Conservation (phyloP, 2,888 invertebrate species). For the Steromphala cineraria region DNA sequence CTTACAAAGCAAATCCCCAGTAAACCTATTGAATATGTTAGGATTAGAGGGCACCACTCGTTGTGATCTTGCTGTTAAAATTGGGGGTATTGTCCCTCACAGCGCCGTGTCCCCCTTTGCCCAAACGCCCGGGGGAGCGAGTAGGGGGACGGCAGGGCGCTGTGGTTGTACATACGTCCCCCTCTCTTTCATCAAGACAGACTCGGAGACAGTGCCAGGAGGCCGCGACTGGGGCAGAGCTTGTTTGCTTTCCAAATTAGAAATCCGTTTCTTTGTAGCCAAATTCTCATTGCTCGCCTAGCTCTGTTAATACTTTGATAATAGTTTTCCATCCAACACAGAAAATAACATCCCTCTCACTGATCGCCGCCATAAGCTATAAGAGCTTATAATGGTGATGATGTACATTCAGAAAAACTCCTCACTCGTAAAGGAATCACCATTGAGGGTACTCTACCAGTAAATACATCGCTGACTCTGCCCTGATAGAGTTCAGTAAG, state of each 20-base stretch:
- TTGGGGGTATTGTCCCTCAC: background rate
- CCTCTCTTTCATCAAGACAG: background rate
- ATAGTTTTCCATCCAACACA: too few relatives aligned
- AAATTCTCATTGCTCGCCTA: background rate
- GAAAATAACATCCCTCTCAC: too few relatives aligned
- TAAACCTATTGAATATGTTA: background rate
- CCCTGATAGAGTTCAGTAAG: too few relatives aligned
- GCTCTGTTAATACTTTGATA: too few relatives aligned
- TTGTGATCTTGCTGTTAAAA: background rate
- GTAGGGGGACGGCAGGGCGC: background rate
- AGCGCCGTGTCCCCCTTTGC: background rate
- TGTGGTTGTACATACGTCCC: background rate
- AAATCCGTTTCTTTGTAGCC: slow-evolving; percentile 6
- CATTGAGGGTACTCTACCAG: too few relatives aligned
- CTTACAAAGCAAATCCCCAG: background rate
- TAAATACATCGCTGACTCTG: too few relatives aligned
- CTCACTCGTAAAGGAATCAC: too few relatives aligned
- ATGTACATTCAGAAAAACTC: too few relatives aligned
- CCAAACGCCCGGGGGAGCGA: background rate
- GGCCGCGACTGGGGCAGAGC: background rate
- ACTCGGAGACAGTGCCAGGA: background rate
- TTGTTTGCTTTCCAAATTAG: background rate
- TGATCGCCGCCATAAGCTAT: too few relatives aligned
- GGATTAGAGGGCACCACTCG: background rate
- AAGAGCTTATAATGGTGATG: too few relatives aligned